Conservation (phyloP, 1,140 invertebrate species). For the Leptonema lineaticorne region DNA sequence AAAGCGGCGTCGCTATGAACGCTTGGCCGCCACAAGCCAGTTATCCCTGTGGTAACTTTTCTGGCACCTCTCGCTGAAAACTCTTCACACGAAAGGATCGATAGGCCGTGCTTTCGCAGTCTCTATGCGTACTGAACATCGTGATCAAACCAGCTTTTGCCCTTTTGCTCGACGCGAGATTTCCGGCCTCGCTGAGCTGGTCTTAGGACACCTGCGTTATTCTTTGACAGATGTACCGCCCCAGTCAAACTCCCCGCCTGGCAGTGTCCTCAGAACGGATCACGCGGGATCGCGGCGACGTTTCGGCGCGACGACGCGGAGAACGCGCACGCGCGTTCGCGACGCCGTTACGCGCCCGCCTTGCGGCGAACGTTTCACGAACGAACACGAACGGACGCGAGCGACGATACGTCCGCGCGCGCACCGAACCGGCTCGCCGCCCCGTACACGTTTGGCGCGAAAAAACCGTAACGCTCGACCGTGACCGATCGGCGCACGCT, state of each 20-base stretch:
- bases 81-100: constrained; percentile 73
- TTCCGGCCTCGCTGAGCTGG: constrained; percentile 81
- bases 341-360: too few relatives aligned
- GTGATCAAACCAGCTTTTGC: constrained; percentile 72
- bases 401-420: too few relatives aligned
- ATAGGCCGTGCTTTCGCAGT: constrained; percentile 78
- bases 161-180: constrained; percentile 80
- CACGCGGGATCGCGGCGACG: constrained; percentile 43
- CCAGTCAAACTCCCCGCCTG: constrained; percentile 81
- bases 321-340: too few relatives aligned
- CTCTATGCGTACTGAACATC: constrained; percentile 62
- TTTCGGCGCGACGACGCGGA: too few relatives aligned
- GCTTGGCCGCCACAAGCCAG: constrained; percentile 70
- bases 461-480: too few relatives aligned
- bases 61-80: constrained; percentile 70
- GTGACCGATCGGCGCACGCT: too few relatives aligned
- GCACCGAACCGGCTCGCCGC: too few relatives aligned
- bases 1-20: constrained; percentile 76
- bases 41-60: constrained; percentile 85
- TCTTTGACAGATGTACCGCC: constrained; percentile 77
- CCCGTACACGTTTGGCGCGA: too few relatives aligned
- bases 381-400: too few relatives aligned
- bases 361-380: too few relatives aligned
- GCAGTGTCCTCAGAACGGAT: constrained; percentile 67
- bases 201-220: constrained; percentile 87